These are phyloP conservation scores for Drosophila albomicans DNA, from an alignment of 1,140 invertebrate species.

Conservation along the genomic window DNA sequence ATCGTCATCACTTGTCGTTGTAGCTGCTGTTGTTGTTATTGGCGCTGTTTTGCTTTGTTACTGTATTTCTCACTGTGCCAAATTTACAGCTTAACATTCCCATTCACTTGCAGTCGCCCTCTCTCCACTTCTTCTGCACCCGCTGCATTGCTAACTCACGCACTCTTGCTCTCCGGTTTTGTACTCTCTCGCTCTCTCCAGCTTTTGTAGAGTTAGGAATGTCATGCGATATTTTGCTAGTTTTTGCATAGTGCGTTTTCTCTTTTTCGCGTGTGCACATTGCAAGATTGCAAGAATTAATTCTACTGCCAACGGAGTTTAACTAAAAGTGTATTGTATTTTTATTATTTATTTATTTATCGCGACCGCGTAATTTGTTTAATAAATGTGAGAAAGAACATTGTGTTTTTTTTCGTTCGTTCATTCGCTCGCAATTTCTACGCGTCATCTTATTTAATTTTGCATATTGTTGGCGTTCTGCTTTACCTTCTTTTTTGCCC, in stretches of 20 bases:
- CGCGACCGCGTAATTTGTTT: constrained; percentile 60
- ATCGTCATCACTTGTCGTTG: constrained; percentile 55
- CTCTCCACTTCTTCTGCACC: neutral
- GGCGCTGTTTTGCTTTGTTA: constrained; percentile 13
- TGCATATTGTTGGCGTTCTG: constrained; percentile 49
- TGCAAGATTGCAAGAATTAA: constrained; percentile 27
- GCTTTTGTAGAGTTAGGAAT: neutral
- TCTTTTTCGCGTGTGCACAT: constrained; percentile 37
- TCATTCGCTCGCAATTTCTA: constrained; percentile 43
- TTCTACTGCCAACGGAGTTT: constrained; percentile 5
- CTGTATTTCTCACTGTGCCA: constrained; percentile 33
- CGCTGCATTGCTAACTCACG: neutral
- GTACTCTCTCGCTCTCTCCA: constrained; percentile 38
- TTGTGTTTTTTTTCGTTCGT: too few species aligned
- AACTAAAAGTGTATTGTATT: neutral
- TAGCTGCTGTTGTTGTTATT: constrained; percentile 15
- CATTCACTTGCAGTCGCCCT: neutral
- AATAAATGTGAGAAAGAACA: constrained; percentile 75
- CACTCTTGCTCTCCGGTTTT: constrained; percentile 17
- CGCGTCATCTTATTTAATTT: constrained; percentile 79
- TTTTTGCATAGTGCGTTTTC: constrained; percentile 47
- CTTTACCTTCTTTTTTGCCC: constrained; percentile 9
- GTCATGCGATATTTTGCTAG: constrained; percentile 42
- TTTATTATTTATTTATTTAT: constrained; percentile 49
- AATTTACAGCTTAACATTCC: constrained; percentile 15